Base-by-base conservation (phyloP, 1,140 invertebrate species). In the Apocrypta bakeri region DNA sequence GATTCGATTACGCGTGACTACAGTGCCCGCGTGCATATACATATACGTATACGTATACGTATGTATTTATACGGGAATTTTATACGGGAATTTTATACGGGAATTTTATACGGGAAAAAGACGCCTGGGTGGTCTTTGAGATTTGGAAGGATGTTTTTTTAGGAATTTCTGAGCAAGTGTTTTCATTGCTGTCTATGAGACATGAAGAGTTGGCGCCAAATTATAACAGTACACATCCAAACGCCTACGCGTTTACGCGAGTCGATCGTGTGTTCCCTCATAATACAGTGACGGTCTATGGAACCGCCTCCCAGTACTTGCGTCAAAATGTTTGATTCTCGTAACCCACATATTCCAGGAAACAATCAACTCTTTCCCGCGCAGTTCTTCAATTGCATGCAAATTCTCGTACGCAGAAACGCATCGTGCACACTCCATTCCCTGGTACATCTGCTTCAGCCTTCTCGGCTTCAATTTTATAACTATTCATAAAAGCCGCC, bases 1-100 rank as follows among this genome's bases (percentile, higher is more conserved):
- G 72, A 83, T 82, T 86, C 81, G 84, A 86, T 85, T 84, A 84
- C 82, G 79, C 83, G 86, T 73, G 86, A 78, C 75, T 78, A n/a
- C n/a, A n/a, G n/a, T n/a, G n/a, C n/a, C n/a, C 73, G 68, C 33
- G 37, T 29, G 63, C 9, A 24, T 48, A 42, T 33, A 3, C 68
- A 21, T 11, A 29, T 69, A 9, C 17, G 25, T 27, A 17, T 8
- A 31, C 29, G 21, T 24, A 12, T 37, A 33, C 33, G 33, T 9
- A 9, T 9, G 33, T 37, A 37, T 37, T n/a, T 37, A 37, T 37
- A 37, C n/a, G n/a, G n/a, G n/a, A n/a, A n/a, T n/a, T n/a, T n/a
- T n/a, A n/a, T n/a, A n/a, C n/a, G n/a, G n/a, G n/a, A n/a, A n/a
- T n/a, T n/a, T n/a, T n/a, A n/a, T n/a, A n/a, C n/a, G n/a, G n/a